Evolutionary conservation across 2,113 vertebrate genomes (phyloP).

Genomic region (Ceyx margarethae): DNA sequence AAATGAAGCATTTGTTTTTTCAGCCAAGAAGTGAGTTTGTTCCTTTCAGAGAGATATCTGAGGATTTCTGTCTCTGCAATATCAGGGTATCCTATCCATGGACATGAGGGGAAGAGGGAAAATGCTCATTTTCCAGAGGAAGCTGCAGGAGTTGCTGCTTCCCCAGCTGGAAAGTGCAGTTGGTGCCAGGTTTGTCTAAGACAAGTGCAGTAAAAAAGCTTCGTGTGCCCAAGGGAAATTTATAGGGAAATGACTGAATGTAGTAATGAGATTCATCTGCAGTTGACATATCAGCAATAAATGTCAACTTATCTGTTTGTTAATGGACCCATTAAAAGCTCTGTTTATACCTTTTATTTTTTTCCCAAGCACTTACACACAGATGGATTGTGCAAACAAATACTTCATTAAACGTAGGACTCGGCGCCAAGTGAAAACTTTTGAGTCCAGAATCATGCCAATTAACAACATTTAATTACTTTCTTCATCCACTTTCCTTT

Average conservation of each 20-base stretch:
- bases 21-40: not conserved
- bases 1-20: not conserved
- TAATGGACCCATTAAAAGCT: slow-evolving; percentile 59
- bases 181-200: not conserved
- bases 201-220: not conserved
- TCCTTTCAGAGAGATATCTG: not conserved
- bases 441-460: slow-evolving; percentile 16
- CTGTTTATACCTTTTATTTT: slow-evolving; percentile 30
- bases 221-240: not conserved
- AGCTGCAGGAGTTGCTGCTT: not conserved
- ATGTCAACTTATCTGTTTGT: slow-evolving; percentile 51
- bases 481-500: not conserved
- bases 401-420: slow-evolving; percentile 30
- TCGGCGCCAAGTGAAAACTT: slow-evolving; percentile 11
- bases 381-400: slow-evolving; percentile 62
- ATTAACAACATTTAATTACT: slow-evolving; percentile 38
- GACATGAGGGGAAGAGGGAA: not conserved
- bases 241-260: not conserved
- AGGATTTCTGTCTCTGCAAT: not conserved
- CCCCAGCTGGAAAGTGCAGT: not conserved
- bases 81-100: not conserved
- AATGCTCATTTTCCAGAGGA: not conserved
- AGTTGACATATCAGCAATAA: slow-evolving; percentile 46
- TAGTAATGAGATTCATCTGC: slow-evolving; percentile 41
- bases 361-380: slow-evolving; percentile 12